phyloP scores from a whole-genome alignment of 2,888 invertebrate genomes.

The Plagiodera versicolora region DNA sequence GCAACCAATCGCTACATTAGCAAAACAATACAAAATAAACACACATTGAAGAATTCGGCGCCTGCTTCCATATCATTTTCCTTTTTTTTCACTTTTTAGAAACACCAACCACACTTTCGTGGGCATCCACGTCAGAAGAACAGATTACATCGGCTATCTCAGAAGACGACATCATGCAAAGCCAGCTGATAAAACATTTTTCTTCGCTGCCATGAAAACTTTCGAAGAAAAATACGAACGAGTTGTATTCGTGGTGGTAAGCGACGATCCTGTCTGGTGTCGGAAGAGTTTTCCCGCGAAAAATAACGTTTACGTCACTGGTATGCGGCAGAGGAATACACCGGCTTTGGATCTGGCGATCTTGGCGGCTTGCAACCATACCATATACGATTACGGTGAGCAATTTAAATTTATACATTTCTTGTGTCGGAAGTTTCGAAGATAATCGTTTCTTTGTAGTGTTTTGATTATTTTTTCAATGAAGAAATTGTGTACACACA shows the following conservation, averaged over 20 bases:
- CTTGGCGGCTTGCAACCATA: conserved; percentile 58
- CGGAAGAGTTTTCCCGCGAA: conserved; percentile 47
- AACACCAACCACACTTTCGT: conserved; percentile 51
- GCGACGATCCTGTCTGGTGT: conserved; percentile 58
- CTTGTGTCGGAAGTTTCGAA: too few relatives aligned
- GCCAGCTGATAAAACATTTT: conserved; percentile 53
- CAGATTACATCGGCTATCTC: conserved; percentile 60
- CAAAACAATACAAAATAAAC: too few relatives aligned
- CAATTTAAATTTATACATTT: too few relatives aligned
- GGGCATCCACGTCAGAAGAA: conserved; percentile 61
- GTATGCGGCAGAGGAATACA: conserved; percentile 47
- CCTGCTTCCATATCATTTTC: too few relatives aligned
- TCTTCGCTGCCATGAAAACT: conserved; percentile 53
- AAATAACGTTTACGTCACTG: conserved; percentile 52
- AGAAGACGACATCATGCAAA: conserved; percentile 56
- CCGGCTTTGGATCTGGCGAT: conserved; percentile 57
- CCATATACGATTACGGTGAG: conserved; percentile 59
- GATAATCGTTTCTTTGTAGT: too few relatives aligned
- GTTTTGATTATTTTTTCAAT: too few relatives aligned
- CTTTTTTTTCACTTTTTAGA: background rate
- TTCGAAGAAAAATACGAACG: conserved; percentile 53
- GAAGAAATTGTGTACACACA: too few relatives aligned
- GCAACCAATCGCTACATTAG: too few relatives aligned
- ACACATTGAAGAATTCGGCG: too few relatives aligned
- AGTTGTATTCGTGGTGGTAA: conserved; percentile 55